A percentile compares a stretch with the other conserved stretches of the same genome.
Conservation (phyloP, 2,888 invertebrate species). For the Dryocosmus kuriphilus region DNA sequence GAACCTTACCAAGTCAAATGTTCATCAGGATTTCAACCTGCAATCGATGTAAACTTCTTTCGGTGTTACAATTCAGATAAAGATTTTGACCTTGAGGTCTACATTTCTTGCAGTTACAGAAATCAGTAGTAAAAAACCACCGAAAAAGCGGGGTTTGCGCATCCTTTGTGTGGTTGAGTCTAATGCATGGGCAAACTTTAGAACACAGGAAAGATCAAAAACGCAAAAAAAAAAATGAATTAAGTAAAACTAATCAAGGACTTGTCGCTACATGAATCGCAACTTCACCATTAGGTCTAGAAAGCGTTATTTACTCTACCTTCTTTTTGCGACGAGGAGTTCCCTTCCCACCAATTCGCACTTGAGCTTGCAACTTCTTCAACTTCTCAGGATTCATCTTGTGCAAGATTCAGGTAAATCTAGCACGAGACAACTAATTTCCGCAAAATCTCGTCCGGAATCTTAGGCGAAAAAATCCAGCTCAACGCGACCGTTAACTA, state of each 20-base stretch:
- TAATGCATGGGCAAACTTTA: neutral
- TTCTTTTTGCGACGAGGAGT: slow-evolving; percentile 99
- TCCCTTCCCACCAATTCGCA: slow-evolving; percentile 99
- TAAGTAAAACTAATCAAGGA: neutral
- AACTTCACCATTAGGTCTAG: slow-evolving; percentile 16
- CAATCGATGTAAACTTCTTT: no score
- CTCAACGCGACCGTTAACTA: slow-evolving; percentile 53
- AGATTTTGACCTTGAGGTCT: neutral
- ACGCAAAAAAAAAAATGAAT: neutral
- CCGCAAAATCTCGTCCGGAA: slow-evolving; percentile 31
- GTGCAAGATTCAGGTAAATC: slow-evolving; percentile 23
- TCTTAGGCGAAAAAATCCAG: slow-evolving; percentile 41
- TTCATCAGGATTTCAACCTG: neutral
- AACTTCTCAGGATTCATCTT: slow-evolving; percentile 97
- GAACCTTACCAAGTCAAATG: neutral
- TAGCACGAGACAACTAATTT: slow-evolving; percentile 36
- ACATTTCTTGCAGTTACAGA: neutral
- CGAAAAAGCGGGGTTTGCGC: slow-evolving; percentile 19
- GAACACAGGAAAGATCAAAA: neutral
- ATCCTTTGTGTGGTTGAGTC: slow-evolving; percentile 36
- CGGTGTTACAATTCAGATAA: neutral
- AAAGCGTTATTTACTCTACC: slow-evolving; percentile 74
- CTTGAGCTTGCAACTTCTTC: slow-evolving; percentile 95
- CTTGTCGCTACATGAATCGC: slow-evolving; percentile 25
- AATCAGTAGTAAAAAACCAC: neutral